phyloP scores from a whole-genome alignment of 2,113 vertebrate species.

The Tiliqua scincoides region DNA sequence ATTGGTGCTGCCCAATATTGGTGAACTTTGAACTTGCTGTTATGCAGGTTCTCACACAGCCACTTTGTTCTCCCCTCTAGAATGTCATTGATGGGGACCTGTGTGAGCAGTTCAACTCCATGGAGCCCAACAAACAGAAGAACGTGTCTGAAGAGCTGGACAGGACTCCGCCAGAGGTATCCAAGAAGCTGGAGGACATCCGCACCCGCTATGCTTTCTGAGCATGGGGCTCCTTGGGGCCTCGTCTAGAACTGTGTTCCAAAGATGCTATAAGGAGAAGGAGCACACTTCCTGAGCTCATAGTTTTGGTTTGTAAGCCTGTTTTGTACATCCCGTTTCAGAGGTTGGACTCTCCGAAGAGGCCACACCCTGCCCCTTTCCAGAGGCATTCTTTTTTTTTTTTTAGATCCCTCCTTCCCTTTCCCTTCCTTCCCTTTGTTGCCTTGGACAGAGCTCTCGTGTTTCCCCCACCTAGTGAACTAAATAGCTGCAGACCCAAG shows the following conservation, averaged over 20 bases:
- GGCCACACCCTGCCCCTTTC: accelerated
- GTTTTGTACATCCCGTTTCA: background rate
- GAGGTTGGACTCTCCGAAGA: conserved; percentile 1
- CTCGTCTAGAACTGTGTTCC: conserved; percentile 27
- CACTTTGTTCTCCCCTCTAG: conserved; percentile 68
- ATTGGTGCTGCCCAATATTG: too few species aligned
- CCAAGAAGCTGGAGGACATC: conserved; percentile 98
- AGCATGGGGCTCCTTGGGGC: background rate
- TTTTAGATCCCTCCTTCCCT: background rate
- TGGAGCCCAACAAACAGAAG: conserved; percentile 98
- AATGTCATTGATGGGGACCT: conserved; percentile 99
- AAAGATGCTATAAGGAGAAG: background rate
- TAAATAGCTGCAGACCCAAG: too few species aligned
- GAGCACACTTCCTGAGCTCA: background rate
- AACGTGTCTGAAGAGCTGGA: conserved; percentile 96
- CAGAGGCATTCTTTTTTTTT: background rate
- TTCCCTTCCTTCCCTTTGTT: background rate
- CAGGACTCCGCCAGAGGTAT: conserved; percentile 94
- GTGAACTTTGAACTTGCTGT: too few species aligned
- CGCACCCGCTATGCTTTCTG: conserved; percentile 98
- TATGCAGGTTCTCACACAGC: background rate
- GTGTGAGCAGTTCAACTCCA: conserved; percentile 99
- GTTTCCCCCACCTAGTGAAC: too few species aligned
- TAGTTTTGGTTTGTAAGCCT: background rate
- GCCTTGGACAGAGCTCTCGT: too few species aligned